phyloP scores from a whole-genome alignment of 2,888 invertebrate genomes.

The Choreutis nemorana region DNA sequence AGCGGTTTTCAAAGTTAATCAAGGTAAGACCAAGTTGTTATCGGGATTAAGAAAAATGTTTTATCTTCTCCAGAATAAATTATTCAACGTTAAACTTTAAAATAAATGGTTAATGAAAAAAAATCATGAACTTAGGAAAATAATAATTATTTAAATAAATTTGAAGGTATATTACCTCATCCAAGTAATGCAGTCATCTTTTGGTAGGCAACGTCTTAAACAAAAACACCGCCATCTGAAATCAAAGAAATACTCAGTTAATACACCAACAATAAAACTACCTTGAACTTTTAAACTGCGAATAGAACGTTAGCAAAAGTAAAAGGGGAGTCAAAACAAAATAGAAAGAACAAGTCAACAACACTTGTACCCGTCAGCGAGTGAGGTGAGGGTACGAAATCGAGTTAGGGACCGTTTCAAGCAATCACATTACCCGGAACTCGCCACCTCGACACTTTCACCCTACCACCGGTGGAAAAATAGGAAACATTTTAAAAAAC shows the following conservation, averaged over 20 bases:
- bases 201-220: constrained; percentile 22
- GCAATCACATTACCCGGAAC: constrained; percentile 41
- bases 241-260: too few species aligned
- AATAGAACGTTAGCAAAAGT: constrained; percentile 20
- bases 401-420: constrained; percentile 37
- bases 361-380: constrained; percentile 45
- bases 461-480: constrained; percentile 8
- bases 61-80: too few species aligned
- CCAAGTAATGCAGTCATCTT: constrained; percentile 4
- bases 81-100: too few species aligned
- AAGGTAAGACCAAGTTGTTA: too few species aligned
- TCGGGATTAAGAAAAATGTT: too few species aligned
- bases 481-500: constrained; percentile 12
- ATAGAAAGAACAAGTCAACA: constrained; percentile 54
- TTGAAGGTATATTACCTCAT: constrained; percentile 28
- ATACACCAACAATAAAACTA: too few species aligned
- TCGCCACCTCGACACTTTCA: too few species aligned
- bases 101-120: neutral
- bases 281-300: too few species aligned
- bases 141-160: constrained; percentile 7
- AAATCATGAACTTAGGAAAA: constrained; percentile 5
- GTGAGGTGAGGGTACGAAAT: constrained; percentile 34
- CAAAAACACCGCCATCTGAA: too few species aligned
- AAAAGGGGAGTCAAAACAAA: constrained; percentile 39
- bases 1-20: constrained; percentile 4